Evolutionary conservation across 1,140 invertebrate species (phyloP), one percentile per base, ranked within the genome.

Genomic region (Antheraea mylitta): DNA sequence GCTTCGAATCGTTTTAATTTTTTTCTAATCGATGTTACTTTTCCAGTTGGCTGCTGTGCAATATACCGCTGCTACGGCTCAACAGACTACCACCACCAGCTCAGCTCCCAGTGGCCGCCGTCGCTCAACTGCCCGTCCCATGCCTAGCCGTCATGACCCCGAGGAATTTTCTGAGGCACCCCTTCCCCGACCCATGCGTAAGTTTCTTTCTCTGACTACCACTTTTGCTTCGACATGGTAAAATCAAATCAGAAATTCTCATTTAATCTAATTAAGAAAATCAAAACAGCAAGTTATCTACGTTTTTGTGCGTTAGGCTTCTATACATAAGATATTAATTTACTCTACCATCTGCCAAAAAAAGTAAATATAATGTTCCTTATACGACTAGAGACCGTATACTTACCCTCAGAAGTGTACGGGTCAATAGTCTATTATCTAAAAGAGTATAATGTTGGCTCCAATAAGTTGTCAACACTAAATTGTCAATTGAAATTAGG

Each of bases 91-190:
- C 0, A 91, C 89, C 63, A 91, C 89, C 0, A 90, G 85, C 62
- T 85, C 87, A 0, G 86, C 82, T 0, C 79, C 75, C 0, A 89
- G 88, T 58, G 87, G 86, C 10, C 83, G 87, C 0, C 83, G 87
- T 1, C 77, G 83, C 6, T 91, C 87, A 0, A 85, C 83, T 0
- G 83, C 81, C 4, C 76, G 79, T 11, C 85, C 86, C 0, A 74
- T 80, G 78, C 87, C 87, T 0, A 89, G 86, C 66, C 83, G 87
- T 0, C 80, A 76, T 22, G 89, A 91, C 38, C 85, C 85, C 22
- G 89, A 91, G 8, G 89, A 91, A 19, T 80, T 84, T 69, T 89
- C 87, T 18, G 87, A 91, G 69, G 87, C 79, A 0, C 87, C 85
- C 18, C 73, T 78, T 19, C 22, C 22, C 22, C 85, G 83, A 37